A percentile compares a stretch with the other conserved stretches of the same genome.
phyloP scores from a whole-genome alignment of 2,797 vertebrate species.

The Mormyrus proboscirostris region DNA sequence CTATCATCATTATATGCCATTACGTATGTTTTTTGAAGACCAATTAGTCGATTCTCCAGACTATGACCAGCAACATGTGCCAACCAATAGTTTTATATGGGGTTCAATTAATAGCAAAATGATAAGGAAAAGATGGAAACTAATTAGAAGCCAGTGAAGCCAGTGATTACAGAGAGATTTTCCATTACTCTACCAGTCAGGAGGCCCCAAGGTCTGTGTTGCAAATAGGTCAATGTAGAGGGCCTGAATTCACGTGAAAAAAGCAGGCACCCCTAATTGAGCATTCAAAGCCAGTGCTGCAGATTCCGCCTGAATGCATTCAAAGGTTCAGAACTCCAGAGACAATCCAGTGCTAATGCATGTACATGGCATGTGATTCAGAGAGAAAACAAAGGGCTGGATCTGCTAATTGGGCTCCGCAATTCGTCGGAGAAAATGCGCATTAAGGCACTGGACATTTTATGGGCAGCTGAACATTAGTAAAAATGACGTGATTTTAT shows the following conservation, averaged over 20 bases:
- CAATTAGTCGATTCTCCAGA: neutral
- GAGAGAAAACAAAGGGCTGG: neutral
- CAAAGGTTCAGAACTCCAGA: neutral
- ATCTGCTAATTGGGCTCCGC: neutral
- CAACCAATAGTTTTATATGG: neutral
- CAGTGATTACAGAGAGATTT: neutral
- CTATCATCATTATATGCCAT: neutral
- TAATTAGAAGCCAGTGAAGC: neutral
- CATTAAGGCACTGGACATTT: neutral
- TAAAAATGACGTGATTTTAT: neutral
- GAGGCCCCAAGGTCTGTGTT: neutral
- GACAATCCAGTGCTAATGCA: neutral
- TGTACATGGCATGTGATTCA: neutral
- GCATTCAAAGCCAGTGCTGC: neutral
- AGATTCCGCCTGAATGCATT: neutral
- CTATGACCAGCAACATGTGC: neutral
- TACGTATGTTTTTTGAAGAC: neutral
- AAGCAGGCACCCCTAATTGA: neutral
- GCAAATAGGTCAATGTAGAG: neutral
- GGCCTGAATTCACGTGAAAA: neutral
- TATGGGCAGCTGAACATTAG: neutral
- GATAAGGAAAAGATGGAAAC: neutral
- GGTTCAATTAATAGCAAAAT: neutral
- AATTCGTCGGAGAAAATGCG: neutral
- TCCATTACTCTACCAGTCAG: neutral